These are phyloP conservation scores for Strix aluco DNA, from an alignment of 2,113 vertebrate species.

Conservation along the genomic window DNA sequence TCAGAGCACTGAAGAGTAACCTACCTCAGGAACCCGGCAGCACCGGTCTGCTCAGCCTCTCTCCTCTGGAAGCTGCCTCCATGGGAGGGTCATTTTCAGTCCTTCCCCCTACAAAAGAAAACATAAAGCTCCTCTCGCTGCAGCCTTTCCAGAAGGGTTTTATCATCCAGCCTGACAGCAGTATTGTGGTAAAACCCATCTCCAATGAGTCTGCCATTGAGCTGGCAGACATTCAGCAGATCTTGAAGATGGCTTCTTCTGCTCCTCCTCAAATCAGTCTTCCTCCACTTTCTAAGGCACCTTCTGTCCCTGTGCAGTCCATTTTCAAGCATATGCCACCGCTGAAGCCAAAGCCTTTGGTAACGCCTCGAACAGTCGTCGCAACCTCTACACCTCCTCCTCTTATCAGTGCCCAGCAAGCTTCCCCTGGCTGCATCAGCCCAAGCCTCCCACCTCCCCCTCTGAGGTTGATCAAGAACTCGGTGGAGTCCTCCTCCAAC, in stretches of 20 bases:
- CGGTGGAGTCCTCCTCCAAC: constrained; percentile 74
- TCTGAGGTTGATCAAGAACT: constrained; percentile 78
- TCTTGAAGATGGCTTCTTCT: constrained; percentile 90
- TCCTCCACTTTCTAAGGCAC: constrained; percentile 86
- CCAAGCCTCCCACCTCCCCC: constrained; percentile 88
- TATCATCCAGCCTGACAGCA: constrained; percentile 89
- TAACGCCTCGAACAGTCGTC: constrained; percentile 86
- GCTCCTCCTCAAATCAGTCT: constrained; percentile 88
- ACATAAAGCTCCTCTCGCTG: constrained; percentile 85
- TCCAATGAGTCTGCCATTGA: constrained; percentile 82
- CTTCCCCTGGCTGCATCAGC: constrained; percentile 91
- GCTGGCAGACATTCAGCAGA: constrained; percentile 95
- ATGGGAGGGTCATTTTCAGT: constrained; percentile 80
- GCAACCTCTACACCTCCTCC: constrained; percentile 88
- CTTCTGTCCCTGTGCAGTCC: constrained; percentile 77
- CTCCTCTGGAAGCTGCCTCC: constrained; percentile 82
- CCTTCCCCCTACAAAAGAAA: constrained; percentile 81
- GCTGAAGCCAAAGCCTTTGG: constrained; percentile 92
- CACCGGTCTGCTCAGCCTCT: constrained; percentile 78
- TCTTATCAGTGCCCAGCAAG: constrained; percentile 90
- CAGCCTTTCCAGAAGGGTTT: constrained; percentile 93
- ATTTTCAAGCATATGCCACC: constrained; percentile 89
- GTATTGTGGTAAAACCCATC: constrained; percentile 83
- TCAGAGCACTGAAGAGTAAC: constrained; percentile 85
- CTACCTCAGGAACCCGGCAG: constrained; percentile 89